A percentile compares a stretch with the other conserved stretches of the same genome.
Conservation (phyloP, 2,113 vertebrate species). For the Tympanuchus pallidicinctus region DNA sequence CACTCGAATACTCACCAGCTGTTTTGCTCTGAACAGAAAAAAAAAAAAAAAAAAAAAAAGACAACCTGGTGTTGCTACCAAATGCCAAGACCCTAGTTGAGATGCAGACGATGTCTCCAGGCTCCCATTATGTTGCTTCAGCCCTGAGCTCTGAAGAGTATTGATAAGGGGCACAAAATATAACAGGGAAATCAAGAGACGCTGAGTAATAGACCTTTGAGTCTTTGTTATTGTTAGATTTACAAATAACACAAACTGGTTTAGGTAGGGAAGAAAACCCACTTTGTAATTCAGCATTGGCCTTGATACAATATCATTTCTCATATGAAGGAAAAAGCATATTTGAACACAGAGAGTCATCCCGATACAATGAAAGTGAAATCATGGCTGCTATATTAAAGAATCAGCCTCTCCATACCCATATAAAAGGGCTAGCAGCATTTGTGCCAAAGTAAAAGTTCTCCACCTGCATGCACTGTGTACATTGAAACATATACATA, state of each 20-base stretch:
- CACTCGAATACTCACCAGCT: constrained; percentile 53
- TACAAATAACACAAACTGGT: constrained; percentile 58
- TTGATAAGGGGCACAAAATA: constrained; percentile 63
- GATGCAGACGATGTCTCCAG: constrained; percentile 61
- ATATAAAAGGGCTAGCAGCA: not conserved
- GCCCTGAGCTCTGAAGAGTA: constrained; percentile 63
- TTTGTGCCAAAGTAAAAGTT: not conserved
- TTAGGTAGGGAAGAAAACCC: constrained; percentile 45
- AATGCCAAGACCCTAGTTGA: constrained; percentile 67
- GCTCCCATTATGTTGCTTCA: constrained; percentile 62
- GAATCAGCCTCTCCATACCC: not conserved
- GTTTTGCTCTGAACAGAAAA: constrained; percentile 21
- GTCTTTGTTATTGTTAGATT: constrained; percentile 62
- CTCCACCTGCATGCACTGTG: not conserved
- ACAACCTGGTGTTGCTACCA: constrained; percentile 49
- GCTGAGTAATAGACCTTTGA: constrained; percentile 54
- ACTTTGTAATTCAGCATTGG: constrained; percentile 45
- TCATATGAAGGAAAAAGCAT: constrained; percentile 42
- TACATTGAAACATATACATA: no score
- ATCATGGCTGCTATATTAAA: constrained; percentile 17
- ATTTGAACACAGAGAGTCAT: constrained; percentile 47
- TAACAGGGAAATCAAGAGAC: constrained; percentile 60
- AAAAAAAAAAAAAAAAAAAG: constrained; percentile 2
- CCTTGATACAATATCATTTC: constrained; percentile 38
- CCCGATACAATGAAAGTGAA: constrained; percentile 1